phyloP scores from a whole-genome alignment of 2,797 vertebrate species.

The Chelonia mydas region DNA sequence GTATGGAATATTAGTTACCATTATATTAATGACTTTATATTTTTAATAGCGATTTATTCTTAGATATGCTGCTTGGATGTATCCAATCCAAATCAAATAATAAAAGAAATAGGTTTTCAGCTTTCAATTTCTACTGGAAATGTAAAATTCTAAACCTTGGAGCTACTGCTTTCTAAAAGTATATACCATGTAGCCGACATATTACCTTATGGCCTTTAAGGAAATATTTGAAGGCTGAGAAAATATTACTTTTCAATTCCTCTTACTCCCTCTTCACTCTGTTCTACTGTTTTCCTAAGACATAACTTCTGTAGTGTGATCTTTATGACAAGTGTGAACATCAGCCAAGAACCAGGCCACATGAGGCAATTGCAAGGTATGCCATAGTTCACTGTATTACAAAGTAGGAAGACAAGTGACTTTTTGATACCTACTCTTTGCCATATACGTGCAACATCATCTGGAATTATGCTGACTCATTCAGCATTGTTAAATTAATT shows the following conservation, averaged over 20 bases:
- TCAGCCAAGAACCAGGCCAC: neutral
- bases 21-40: neutral
- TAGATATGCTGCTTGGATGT: neutral
- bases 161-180: fast-evolving
- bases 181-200: neutral
- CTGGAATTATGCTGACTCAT: neutral
- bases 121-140: constrained; percentile 1
- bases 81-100: neutral
- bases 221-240: neutral
- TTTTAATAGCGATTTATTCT: neutral
- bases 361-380: neutral
- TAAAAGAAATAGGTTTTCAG: neutral
- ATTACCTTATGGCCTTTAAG: neutral
- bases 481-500: neutral
- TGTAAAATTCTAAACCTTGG: neutral
- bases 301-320: neutral
- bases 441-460: neutral
- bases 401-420: neutral
- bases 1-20: neutral
- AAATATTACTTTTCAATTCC: neutral
- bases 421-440: neutral
- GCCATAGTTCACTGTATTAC: neutral
- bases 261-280: neutral
- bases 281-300: neutral
- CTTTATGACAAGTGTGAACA: neutral